phyloP scores from a whole-genome alignment of 64 coral and sea anemone genomes.

The Dendronephthya gigantea region DNA sequence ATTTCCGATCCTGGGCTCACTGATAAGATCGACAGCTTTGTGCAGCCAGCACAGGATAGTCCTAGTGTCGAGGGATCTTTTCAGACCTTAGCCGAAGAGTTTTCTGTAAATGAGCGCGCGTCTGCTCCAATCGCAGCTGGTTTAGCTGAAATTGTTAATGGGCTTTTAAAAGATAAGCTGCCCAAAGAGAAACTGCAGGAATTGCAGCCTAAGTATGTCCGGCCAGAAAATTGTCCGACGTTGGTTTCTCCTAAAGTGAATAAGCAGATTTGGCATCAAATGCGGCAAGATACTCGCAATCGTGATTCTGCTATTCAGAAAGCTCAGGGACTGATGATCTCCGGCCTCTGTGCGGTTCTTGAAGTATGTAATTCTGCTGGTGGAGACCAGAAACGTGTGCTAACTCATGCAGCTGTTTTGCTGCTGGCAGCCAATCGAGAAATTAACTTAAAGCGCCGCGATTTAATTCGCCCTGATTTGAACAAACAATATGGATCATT shows the following conservation, averaged over 20 bases:
- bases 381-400: constrained; percentile 27
- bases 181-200: constrained; percentile 5
- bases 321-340: constrained; percentile 17
- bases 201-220: constrained; percentile 25
- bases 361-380: constrained; percentile 29
- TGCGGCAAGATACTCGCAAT: constrained; percentile 13
- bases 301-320: constrained; percentile 22
- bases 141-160: constrained; percentile 15
- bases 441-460: constrained; percentile 24
- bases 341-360: constrained; percentile 32
- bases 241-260: constrained; percentile 29
- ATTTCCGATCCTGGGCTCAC: not conserved
- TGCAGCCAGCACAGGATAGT: not conserved
- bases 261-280: constrained; percentile 33
- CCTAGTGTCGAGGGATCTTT: not conserved
- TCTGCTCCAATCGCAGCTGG: not conserved
- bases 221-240: constrained; percentile 33
- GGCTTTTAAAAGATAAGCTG: constrained; percentile 22
- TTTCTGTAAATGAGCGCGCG: not conserved
- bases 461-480: constrained; percentile 20
- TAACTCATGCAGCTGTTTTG: constrained; percentile 25
- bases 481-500: constrained; percentile 24
- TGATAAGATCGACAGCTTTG: not conserved
- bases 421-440: constrained; percentile 22
- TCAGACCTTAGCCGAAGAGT: not conserved